Conservation (phyloP, 37 sponge, comb jelly and placozoan genomes). For the Tethya wilhelma region DNA sequence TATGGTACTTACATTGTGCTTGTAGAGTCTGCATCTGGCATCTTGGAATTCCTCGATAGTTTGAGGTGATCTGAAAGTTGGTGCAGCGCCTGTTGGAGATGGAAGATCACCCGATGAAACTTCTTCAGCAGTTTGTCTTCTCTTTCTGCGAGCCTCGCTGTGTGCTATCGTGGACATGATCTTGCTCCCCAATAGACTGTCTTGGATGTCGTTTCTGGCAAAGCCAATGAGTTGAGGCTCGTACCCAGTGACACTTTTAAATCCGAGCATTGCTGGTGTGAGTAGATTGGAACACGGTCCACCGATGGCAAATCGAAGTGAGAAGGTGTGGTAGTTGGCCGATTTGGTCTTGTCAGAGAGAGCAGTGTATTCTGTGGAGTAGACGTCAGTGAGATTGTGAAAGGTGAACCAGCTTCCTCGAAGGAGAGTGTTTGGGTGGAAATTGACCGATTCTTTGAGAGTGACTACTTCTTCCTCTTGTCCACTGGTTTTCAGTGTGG, state of each 20-base stretch:
- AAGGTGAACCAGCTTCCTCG: conserved; percentile 16
- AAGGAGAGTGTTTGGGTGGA: not conserved
- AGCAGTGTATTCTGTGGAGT: not conserved
- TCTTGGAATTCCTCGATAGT: not conserved
- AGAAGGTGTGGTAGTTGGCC: not conserved
- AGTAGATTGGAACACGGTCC: not conserved
- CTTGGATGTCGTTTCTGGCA: conserved; percentile 1
- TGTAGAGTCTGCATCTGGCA: not conserved
- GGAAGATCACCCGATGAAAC: no score
- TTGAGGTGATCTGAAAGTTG: not conserved
- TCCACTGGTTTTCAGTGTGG: not conserved
- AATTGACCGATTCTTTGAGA: not conserved
- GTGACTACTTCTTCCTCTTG: not conserved
- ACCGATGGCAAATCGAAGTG: not conserved
- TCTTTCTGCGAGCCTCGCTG: no score
- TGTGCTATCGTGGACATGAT: not conserved
- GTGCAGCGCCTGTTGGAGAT: not conserved
- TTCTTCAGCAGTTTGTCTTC: no score
- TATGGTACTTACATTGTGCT: not conserved
- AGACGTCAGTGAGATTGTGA: conserved; percentile 10
- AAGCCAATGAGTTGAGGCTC: conserved; percentile 10
- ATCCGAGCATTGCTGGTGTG: conserved; percentile 23
- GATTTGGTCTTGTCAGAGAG: not conserved
- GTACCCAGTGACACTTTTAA: not conserved
- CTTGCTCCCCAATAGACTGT: not conserved